Evolutionary conservation across 2,888 invertebrate genomes (phyloP).

Genomic region (Melanostoma scalare): DNA sequence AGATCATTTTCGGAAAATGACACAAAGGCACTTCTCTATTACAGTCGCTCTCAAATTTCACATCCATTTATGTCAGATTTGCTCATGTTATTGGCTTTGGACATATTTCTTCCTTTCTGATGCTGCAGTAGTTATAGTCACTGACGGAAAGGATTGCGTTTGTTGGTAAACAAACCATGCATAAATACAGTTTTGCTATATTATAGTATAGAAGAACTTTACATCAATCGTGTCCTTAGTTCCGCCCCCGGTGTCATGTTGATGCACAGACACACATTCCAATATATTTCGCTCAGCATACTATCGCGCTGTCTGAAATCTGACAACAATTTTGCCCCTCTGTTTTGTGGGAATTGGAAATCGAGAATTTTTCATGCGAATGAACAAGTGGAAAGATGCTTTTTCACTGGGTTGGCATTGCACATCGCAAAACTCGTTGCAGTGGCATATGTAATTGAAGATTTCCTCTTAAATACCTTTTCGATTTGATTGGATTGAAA

Average conservation of each 20-base stretch:
- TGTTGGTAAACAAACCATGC: conserved; percentile 19
- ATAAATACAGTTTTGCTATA: conserved; percentile 32
- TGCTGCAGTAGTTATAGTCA: conserved; percentile 17
- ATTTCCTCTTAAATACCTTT: conserved; percentile 37
- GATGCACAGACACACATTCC: no score
- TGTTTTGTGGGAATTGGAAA: conserved; percentile 10
- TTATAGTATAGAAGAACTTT: conserved; percentile 5
- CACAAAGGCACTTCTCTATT: conserved; percentile 25
- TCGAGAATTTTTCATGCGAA: conserved; percentile 18
- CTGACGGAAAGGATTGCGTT: conserved; percentile 17
- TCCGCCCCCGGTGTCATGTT: not conserved
- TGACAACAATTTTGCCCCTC: conserved; percentile 6
- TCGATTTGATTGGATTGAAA: conserved; percentile 26
- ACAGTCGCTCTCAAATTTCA: conserved; percentile 20
- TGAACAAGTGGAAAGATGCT: conserved; percentile 31
- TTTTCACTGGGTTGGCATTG: conserved; percentile 2
- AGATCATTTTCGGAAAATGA: conserved; percentile 19
- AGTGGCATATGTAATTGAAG: conserved; percentile 21
- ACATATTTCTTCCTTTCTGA: not conserved
- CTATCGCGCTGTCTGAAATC: not conserved
- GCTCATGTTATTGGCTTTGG: conserved; percentile 29
- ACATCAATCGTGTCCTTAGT: conserved; percentile 27
- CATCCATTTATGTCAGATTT: conserved; percentile 32
- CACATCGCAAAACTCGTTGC: conserved; percentile 8
- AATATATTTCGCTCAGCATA: no score